Evolutionary conservation across 1,140 invertebrate species (phyloP), one percentile per base, ranked within the genome.

Genomic region (Bathynomus jamesi): DNA sequence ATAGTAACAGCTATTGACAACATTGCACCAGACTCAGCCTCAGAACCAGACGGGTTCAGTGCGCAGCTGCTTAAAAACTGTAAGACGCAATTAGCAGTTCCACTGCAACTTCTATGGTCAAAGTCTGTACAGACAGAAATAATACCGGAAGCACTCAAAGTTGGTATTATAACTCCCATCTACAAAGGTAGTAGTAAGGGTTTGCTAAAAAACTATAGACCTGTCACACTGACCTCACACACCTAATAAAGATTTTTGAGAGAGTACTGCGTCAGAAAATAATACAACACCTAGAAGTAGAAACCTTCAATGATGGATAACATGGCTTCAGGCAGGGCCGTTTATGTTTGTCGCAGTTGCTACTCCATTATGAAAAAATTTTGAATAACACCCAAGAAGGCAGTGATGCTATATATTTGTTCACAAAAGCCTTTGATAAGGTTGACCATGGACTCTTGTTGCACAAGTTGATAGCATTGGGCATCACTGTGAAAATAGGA

Each of bases 261-360:
- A 70, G 31, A 61, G 70, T 71, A 7, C n/a, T 72, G 3, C 29
- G 40, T 27, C 28, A 27, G 11, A 28, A 72, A 29, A 72, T 71
- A 17, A 29, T 73, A 24, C 25, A 21, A 4, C 29, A 40, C 71
- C 21, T 71, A 21, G 70, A 71, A 10, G 25, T 13, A 28, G 71
- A 72, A 13, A 28, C 27, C 21, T 72, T 74, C 70, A 71, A 71
- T 73, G 70, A 71, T n/a, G 70, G 67, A 28, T 29, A 72, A 72
- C 70, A 71, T 71, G 70, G 69, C 27, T 71, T 71, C 31, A 30
- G 70, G 21, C 4, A 61, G 7, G 68, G 31, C 11, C 21, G 69
- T 17, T 71, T 46, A 25, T 71, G 69, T 28, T 28, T 71, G 4
- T 71, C 70, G 25, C 70, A 71, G 40, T 67, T 71, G 4, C 71